Evolutionary conservation across 2,113 vertebrate species (phyloP), one percentile per base, ranked within the genome.

Genomic region (Xerus inauris): DNA sequence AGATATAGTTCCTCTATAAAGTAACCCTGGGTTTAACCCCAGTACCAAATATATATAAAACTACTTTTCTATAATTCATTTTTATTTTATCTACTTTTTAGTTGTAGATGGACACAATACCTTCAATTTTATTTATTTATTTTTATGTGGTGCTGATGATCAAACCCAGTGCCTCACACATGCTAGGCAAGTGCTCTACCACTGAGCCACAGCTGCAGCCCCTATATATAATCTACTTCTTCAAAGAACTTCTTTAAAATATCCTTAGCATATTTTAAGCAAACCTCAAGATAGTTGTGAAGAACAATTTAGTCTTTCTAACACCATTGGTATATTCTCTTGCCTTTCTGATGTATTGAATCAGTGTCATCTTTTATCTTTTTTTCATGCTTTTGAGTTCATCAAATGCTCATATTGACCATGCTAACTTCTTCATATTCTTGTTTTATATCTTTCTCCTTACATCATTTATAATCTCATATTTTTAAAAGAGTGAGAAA

Each of bases 261-360:
- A 80, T 82, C 35, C 32, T 86, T 51, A 96, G 32, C 17, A 14
- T 87, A 59, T 87, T 92, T 96, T 75, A 83, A 96, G 75, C 38
- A 89, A 83, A 26, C 35, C 9, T 92, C 62, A 86, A 62, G 26
- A 88, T 49, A 47, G 67, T 57, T 87, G 20, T 91, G 32, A 67
- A 75, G 54, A 94, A 69, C 42, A 40, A 57, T 65, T 87, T 51
- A 14, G 45, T 80, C 62, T 90, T 85, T 8, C 47, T 95, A 95
- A 91, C 4, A 40, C 17, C 51, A 35, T 91, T 85, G n/a, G 38
- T 92, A 38, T 2, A 51, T 77, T 22, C 3, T 73, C 28, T 81
- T 94, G 72, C 17, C 22, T 57, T 94, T 47, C 57, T 91, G 20
- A 80, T 62, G 65, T 8, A 91, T 49, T 80, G 22, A 94, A 13